Conservation (phyloP, 1,140 invertebrate genomes). For the Drosophila pseudoobscura region DNA sequence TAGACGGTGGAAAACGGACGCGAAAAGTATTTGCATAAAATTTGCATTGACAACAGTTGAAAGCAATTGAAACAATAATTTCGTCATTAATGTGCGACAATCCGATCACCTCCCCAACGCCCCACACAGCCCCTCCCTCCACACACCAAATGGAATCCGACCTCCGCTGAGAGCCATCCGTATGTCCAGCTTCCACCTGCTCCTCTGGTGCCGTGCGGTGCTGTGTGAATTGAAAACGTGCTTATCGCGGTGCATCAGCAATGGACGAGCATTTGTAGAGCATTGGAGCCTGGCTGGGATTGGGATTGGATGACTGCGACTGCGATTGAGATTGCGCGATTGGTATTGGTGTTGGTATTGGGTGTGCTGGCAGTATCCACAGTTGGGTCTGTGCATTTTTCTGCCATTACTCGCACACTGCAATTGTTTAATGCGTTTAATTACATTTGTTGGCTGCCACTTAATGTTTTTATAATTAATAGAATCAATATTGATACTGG, state of each 20-base stretch:
- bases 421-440: conserved; percentile 82
- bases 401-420: conserved; percentile 52
- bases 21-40: conserved; percentile 78
- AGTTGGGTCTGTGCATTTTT: conserved; percentile 45
- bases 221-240: conserved; percentile 75
- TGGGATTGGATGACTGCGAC: not conserved
- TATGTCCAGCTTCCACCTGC: conserved; percentile 12
- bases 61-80: conserved; percentile 83
- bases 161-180: no score
- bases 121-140: not conserved
- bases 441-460: conserved; percentile 79
- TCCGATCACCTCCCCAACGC: conserved; percentile 42
- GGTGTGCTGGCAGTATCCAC: not conserved
- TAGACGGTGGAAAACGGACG: not conserved
- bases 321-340: not conserved
- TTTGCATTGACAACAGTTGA: conserved; percentile 82
- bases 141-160: not conserved
- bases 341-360: conserved; percentile 10
- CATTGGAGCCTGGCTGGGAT: no score
- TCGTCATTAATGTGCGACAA: conserved; percentile 81
- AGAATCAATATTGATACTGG: conserved; percentile 82
- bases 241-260: conserved; percentile 75
- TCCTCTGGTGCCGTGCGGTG: not conserved
- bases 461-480: conserved; percentile 83
- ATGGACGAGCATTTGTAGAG: conserved; percentile 14